Evolutionary conservation across 1,140 invertebrate genomes (phyloP), one percentile per base, ranked within the genome.

Genomic region (Zaprionus lachaisei): DNA sequence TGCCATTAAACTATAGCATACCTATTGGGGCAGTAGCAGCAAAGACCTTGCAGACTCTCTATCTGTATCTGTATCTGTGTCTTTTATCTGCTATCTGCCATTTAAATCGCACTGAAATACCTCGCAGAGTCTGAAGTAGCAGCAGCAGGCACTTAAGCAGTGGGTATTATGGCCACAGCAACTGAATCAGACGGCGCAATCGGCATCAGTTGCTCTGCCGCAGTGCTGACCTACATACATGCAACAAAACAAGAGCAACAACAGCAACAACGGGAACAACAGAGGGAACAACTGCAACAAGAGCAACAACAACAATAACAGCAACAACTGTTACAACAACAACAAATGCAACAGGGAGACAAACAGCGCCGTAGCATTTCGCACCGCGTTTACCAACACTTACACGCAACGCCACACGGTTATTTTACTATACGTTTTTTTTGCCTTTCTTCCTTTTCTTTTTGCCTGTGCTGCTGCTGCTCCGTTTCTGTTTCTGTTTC

Each of bases 301-400:
- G 5, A 41, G n/a, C 38, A 61, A 51, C 47, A 17, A 31, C 28
- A 72, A 65, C 20, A 17, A 47, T 2, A 47, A 7, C 41, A 17
- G n/a, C n/a, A 47, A 44, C 41, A 44, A n/a, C n/a, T 17, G 22
- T 34, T 60, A 49, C 58, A 62, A 51, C 56, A 24, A 41, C 54
- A 72, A 61, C 47, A 37, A 38, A 56, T 20, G 44, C 57, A 77
- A 68, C 70, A 44, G n/a, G 11, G 24, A 64, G 69, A 71, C 64
- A 84, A 89, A 85, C 61, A 61, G 67, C 61, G 38, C 64, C 15
- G 44, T 54, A 72, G 65, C 72, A 89, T 89, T 86, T 86, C 72
- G 73, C 84, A 89, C 70, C 81, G 72, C 83, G 84, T 89, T 87
- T 87, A 89, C 84, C 84, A 87, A 87, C 84, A 87, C 84, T 87